Base-by-base conservation (phyloP, 2,113 vertebrate species). In the Saccopteryx bilineata region DNA sequence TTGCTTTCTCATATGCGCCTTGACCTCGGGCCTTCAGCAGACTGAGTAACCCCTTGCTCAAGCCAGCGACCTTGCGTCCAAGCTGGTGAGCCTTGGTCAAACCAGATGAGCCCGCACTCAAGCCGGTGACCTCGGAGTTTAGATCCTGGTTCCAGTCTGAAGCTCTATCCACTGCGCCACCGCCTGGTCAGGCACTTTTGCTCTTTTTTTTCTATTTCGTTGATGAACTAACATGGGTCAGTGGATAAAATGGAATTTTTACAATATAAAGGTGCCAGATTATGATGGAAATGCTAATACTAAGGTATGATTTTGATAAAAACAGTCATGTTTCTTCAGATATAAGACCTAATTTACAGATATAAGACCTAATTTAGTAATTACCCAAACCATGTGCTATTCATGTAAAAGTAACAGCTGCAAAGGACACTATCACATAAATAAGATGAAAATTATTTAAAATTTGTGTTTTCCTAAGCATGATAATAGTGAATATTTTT, bases 271-370 rank as follows among this genome's bases (percentile, higher is more conserved):
- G 24, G 6, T 80, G 15, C 71, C 66, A 92, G 18, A 83, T 10
- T 79, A 6, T 72, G 46, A 87, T 71, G n/a, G 18, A 83, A 84
- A 93, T 91, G 21, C 56, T 78, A 68, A 48, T 75, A 83, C 13
- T 26, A 61, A 31, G 18, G 26, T 21, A 54, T 86, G 61, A 60
- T 90, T 97, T 82, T 94, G 17, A 87, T 96, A 33, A 97, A 82
- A 68, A 83, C 8, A 61, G 8, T 84, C 26, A 26, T 83, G 3
- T 91, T 80, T 78, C 21, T 75, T 92, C 78, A 89, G 46, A 68
- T 83, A 26, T 54, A 24, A 75, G 83, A 91, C 48, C 28, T 82
- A 74, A 79, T 75, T 96, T 83, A 58, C 39, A 39, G 39, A 39
- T 39, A 39, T 39, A 94, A 75, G 83, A 91, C 48, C 28, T 82